Evolutionary conservation across 2,797 vertebrate genomes (phyloP), one percentile per base, ranked within the genome.

Genomic region (Spondyliosoma cantharus): DNA sequence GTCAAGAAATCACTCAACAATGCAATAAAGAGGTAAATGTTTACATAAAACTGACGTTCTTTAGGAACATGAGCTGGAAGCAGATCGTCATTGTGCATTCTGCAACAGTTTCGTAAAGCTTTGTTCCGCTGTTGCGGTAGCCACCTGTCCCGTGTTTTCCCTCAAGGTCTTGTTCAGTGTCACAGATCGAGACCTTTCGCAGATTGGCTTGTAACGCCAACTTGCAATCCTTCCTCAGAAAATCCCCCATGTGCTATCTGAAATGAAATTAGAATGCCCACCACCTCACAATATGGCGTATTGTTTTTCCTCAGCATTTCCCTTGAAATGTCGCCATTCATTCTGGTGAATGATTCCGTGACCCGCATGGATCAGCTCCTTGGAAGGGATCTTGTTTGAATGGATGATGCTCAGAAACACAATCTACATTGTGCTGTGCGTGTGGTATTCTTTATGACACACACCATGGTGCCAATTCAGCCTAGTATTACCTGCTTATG

Each of bases 1-100:
- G 7, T 69, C 59, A 57, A 72, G 29, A 43, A 64, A 72, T 72
- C 71, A 19, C 76, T 84, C 48, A 66, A 60, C 81, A 74, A 87
- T 80, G 89, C 87, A 91, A 89, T 88, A 89, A 86, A 85, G 74
- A 85, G 83, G 71, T 70, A 57, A 82, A 90, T 92, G 91, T 91
- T 92, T 90, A 91, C 87, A 90, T 45, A 67, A 68, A 57, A 17
- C 60, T 11, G 42, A 43, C 0, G 37, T 76, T 81, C 62, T 68
- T 62, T 11, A 5, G 70, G 74, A 81, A 72, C 77, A 42, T 2
- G 52, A 65, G 66, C 71, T 46, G 63, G 60, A 71, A 53, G 60
- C 57, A 46, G 73, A 45, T 56, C 3, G 8, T 63, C 71, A 68
- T 83, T 78, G 62, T 67, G 81, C 80, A 88, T 75, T 68, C 70